phyloP scores from a whole-genome alignment of 2,888 invertebrate species.

The Lydus trimaculatus region DNA sequence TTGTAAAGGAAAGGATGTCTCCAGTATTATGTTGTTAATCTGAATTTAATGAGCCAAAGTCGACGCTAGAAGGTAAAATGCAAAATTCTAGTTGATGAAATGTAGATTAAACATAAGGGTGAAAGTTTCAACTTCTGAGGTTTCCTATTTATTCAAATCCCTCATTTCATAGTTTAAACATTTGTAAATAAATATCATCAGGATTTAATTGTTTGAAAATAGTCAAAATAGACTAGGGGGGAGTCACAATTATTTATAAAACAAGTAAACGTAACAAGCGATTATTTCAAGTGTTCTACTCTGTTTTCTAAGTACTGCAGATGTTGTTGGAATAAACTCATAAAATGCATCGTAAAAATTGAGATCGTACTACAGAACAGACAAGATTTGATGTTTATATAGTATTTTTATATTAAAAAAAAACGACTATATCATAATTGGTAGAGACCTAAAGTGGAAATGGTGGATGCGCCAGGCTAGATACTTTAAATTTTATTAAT shows the following conservation, averaged over 20 bases:
- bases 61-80: too few relatives aligned
- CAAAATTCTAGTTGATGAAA: neutral
- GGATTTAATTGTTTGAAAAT: neutral
- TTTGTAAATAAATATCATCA: neutral
- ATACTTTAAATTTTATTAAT: neutral
- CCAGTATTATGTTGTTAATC: too few relatives aligned
- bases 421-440: neutral
- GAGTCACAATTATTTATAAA: neutral
- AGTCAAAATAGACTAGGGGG: neutral
- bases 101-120: neutral
- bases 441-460: neutral
- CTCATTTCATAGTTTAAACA: neutral
- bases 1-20: too few relatives aligned
- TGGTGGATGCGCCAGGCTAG: conserved; percentile 1
- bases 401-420: neutral
- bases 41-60: too few relatives aligned
- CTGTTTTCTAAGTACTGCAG: neutral
- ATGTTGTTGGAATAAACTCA: neutral
- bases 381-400: neutral
- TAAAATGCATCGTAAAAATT: conserved; percentile 1
- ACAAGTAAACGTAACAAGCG: neutral
- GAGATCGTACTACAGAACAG: neutral
- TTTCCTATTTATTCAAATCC: neutral
- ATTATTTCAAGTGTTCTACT: neutral
- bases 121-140: neutral